phyloP scores from a whole-genome alignment of 2,797 vertebrate genomes.

The Otolemur crassicaudatus region DNA sequence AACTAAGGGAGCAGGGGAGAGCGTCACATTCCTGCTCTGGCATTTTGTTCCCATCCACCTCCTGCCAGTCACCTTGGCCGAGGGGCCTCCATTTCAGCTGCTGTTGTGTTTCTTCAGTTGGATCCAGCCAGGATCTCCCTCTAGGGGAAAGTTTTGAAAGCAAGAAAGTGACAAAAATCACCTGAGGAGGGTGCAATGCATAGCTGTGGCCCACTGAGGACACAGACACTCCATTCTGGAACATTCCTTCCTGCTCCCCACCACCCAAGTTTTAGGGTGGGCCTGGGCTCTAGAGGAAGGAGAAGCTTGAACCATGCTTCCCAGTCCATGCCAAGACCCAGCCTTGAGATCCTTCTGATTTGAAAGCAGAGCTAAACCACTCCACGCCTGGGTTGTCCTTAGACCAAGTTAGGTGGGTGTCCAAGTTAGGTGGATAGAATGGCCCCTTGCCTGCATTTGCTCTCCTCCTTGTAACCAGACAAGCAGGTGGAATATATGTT shows the following conservation, averaged over 20 bases:
- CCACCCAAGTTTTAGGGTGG: neutral
- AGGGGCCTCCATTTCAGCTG: neutral
- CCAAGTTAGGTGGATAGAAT: fast-evolving
- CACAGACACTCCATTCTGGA: neutral
- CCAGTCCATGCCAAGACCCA: neutral
- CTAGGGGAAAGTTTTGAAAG: neutral
- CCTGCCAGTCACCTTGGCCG: neutral
- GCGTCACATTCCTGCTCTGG: neutral
- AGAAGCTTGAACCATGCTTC: neutral
- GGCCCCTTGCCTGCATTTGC: neutral
- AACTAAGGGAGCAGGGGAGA: neutral
- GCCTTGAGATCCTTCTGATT: neutral
- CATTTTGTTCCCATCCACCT: neutral
- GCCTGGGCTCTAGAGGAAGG: neutral
- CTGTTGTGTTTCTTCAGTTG: neutral
- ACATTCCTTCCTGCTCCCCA: neutral
- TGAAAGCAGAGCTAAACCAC: neutral
- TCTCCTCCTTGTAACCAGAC: neutral
- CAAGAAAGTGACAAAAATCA: neutral
- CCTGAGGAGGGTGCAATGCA: neutral
- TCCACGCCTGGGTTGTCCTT: neutral
- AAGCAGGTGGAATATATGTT: neutral
- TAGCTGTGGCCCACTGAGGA: neutral
- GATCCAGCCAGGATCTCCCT: neutral
- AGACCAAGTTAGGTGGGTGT: neutral